Evolutionary conservation across 2,888 invertebrate species (phyloP), one percentile per base, ranked within the genome.

Genomic region (Adelognathus sp.): DNA sequence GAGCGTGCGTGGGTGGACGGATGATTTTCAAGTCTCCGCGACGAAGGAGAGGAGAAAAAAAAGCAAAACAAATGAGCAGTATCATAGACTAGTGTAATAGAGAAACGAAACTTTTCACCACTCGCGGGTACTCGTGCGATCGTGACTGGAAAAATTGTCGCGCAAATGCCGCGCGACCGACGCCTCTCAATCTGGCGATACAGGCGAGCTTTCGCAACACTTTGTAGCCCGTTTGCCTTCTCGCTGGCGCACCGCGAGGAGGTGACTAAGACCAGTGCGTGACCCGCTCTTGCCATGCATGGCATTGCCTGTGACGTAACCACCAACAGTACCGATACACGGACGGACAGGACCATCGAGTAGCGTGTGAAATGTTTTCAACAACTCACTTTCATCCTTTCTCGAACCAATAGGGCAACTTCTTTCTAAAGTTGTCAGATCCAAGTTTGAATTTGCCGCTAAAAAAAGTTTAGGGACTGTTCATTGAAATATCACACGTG

Each of bases 241-340:
- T 41, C 41, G 61, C 66, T 75, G 27, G 52, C 41, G 36, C 61
- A 27, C 56, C 82, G 64, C 18, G 39, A 31, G 64, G 61, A 81
- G 85, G 85, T 89, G 89, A 89, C 89, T 89, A 88, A 89, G 82
- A 78, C 80, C 64, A 64, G 76, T 69, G 78, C 76, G 76, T 82
- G 86, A 82, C 86, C 83, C 81, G 83, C 81, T 86, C 85, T 87
- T 85, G 83, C 89, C 89, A 87, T 89, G 89, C 87, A 88, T 81
- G 90, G 90, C 86, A 87, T 81, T 71, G 83, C 80, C 86, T 85
- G 85, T 90, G 90, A 90, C 90, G 90, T 87, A 86, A 89, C 82
- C 75, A 64, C 66, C 72, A 66, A 56, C 73, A 63, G 58, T 39
- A 9, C 41, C 63, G 60, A 18, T 70, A 41, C 69, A 64, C 60